A percentile compares a stretch with the other conserved stretches of the same genome.
These are phyloP conservation scores for Chrysaora quinquecirrha DNA, from an alignment of 30 jellyfish, hydroid and myxozoan genomes.

Conservation along the genomic window DNA sequence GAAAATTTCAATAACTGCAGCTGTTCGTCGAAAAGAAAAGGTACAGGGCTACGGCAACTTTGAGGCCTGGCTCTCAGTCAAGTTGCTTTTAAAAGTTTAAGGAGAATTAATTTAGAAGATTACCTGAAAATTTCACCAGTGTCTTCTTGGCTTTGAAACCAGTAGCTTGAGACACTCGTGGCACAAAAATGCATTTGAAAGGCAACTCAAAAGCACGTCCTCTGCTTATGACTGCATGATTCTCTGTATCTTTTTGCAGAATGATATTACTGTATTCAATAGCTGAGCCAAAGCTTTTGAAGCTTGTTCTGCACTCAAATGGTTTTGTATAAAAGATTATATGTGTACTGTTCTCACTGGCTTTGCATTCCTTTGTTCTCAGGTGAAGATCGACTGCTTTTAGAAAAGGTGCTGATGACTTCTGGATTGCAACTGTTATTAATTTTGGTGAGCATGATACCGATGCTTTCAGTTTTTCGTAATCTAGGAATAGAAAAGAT, in stretches of 20 bases:
- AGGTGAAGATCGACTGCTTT: constrained; percentile 52
- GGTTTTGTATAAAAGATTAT: constrained; percentile 49
- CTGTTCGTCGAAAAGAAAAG: no score
- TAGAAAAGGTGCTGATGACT: constrained; percentile 11
- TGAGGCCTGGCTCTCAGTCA: no score
- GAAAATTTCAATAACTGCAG: no score
- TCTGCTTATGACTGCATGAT: constrained; percentile 43
- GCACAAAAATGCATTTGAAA: constrained; percentile 51
- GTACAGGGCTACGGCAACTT: no score
- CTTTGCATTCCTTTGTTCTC: constrained; percentile 44
- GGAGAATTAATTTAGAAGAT: no score
- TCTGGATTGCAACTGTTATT: constrained; percentile 45
- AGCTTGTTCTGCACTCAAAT: constrained; percentile 45
- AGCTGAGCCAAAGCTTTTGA: constrained; percentile 24
- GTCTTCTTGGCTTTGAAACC: constrained; percentile 34
- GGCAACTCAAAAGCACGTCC: constrained; percentile 36
- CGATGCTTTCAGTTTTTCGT: constrained; percentile 5
- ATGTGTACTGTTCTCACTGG: constrained; percentile 71
- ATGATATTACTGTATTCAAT: constrained; percentile 42
- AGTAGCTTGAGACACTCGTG: constrained; percentile 1
- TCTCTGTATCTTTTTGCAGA: neutral
- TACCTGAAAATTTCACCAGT: constrained; percentile 40
- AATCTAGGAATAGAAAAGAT: neutral
- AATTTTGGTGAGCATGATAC: constrained; percentile 40
- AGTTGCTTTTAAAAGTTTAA: no score